These are phyloP conservation scores for Guaruba guarouba DNA, from an alignment of 2,113 vertebrate genomes.

Conservation along the genomic window DNA sequence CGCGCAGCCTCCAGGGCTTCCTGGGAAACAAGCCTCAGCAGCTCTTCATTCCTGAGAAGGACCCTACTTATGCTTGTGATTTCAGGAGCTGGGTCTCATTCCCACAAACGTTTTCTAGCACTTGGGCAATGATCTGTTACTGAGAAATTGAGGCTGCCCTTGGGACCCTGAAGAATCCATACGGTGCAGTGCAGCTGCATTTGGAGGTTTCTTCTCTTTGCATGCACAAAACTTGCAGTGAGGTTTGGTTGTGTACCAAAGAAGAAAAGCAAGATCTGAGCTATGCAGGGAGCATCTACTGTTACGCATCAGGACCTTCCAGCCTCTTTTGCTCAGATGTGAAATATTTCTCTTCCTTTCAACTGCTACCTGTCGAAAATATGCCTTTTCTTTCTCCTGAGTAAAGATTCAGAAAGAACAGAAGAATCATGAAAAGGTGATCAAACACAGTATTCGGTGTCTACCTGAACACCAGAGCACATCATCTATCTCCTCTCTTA, in stretches of 20 bases:
- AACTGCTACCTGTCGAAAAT: not conserved
- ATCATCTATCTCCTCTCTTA: not conserved
- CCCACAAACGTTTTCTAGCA: not conserved
- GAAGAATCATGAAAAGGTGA: not conserved
- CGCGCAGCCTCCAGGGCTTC: not conserved
- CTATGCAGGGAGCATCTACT: not conserved
- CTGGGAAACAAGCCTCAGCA: not conserved
- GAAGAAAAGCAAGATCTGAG: constrained; percentile 6
- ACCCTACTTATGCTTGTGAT: not conserved
- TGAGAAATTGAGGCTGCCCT: not conserved
- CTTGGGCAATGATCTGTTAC: not conserved
- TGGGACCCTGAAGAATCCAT: not conserved
- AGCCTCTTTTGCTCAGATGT: not conserved
- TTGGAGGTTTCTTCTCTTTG: constrained; percentile 1
- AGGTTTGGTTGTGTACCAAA: not conserved
- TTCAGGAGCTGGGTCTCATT: not conserved
- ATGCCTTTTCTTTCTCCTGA: not conserved
- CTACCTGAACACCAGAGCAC: not conserved
- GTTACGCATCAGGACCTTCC: not conserved
- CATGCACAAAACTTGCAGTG: not conserved
- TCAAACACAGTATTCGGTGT: not conserved
- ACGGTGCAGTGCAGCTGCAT: not conserved
- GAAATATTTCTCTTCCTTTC: constrained; percentile 31
- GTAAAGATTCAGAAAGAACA: not conserved
- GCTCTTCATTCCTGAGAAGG: not conserved